Percentiles rank a stretch among this genome's conserved stretches.
phyloP scores from a whole-genome alignment of 2,113 vertebrate genomes.

The Anguilla rostrata region DNA sequence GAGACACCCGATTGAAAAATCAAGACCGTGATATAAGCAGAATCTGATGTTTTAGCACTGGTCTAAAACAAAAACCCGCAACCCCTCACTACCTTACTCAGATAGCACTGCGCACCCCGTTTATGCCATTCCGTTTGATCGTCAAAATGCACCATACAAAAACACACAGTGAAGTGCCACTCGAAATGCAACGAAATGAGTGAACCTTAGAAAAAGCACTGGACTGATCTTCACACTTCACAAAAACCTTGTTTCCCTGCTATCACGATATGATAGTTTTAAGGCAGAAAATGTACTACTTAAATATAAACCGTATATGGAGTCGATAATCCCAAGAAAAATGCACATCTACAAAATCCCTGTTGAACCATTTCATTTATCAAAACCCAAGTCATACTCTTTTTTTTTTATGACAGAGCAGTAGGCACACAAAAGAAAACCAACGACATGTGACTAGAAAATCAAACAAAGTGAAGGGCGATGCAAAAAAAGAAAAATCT shows the following conservation, averaged over 20 bases:
- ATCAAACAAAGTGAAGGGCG: neutral
- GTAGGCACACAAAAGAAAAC: neutral
- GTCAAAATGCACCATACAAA: neutral
- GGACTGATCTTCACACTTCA: neutral
- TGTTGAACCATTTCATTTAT: neutral
- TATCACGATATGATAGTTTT: neutral
- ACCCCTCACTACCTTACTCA: too few species aligned
- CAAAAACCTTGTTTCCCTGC: neutral
- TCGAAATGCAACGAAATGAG: neutral
- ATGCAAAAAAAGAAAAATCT: neutral
- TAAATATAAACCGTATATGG: too few species aligned
- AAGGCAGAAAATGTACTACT: neutral
- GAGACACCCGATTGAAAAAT: too few species aligned
- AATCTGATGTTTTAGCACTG: too few species aligned
- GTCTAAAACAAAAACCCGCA: too few species aligned
- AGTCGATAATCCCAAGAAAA: neutral
- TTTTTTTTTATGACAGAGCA: neutral
- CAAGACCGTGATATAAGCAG: too few species aligned
- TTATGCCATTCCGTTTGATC: neutral
- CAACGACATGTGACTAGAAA: neutral
- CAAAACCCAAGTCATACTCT: neutral
- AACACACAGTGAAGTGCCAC: neutral
- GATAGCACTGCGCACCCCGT: too few species aligned
- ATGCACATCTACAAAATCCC: neutral
- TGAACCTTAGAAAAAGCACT: too few species aligned